Evolutionary conservation across 2,797 vertebrate genomes (phyloP).

Genomic region (Limnodromus scolopaceus): DNA sequence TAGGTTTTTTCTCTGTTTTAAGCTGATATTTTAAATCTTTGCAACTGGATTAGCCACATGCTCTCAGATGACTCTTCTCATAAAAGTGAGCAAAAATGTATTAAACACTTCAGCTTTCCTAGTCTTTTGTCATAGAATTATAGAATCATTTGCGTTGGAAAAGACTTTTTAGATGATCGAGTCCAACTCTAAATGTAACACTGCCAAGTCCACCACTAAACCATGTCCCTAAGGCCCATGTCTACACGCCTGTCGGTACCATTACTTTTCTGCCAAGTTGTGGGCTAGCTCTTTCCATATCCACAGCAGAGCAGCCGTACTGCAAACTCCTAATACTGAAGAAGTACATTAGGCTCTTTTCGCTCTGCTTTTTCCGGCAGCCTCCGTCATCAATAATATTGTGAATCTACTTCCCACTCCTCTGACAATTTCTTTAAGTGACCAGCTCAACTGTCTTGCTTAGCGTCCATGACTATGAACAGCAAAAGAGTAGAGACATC

Average conservation of each 20-base stretch:
- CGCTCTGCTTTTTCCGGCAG: not conserved
- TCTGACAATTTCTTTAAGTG: not conserved
- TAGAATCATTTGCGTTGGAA: not conserved
- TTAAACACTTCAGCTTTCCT: not conserved
- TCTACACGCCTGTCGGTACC: rapidly evolving
- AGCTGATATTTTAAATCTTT: not conserved
- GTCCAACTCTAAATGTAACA: not conserved
- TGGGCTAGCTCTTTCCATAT: not conserved
- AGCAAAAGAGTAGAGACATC: not conserved
- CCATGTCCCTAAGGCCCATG: not conserved
- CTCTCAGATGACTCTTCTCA: not conserved
- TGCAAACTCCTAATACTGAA: not conserved
- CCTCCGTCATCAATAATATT: not conserved
- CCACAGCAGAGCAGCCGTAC: not conserved
- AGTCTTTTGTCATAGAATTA: not conserved
- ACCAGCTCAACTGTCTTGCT: not conserved
- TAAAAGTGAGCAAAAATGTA: not conserved
- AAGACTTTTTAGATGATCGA: not conserved
- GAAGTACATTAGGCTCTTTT: not conserved
- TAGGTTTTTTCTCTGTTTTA: not conserved
- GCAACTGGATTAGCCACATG: not conserved
- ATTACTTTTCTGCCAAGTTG: not conserved
- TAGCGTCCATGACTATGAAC: not conserved
- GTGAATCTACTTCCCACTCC: not conserved
- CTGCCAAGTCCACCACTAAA: not conserved